These are phyloP conservation scores for Deilephila porcellus DNA, from an alignment of 2,888 invertebrate species.

Conservation along the genomic window DNA sequence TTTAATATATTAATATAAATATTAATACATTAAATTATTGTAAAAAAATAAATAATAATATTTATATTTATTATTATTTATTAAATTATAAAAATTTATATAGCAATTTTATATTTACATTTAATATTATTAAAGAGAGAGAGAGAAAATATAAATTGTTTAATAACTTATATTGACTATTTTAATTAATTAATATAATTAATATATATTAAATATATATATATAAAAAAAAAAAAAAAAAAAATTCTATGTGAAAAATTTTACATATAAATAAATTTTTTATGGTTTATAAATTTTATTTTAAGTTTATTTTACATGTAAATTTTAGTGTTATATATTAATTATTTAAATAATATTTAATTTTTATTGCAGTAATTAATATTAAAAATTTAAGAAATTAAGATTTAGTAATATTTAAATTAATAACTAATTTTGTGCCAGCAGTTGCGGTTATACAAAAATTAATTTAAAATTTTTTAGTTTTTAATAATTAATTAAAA, in stretches of 20 bases:
- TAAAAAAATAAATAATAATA: slow-evolving; percentile 34
- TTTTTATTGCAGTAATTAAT: slow-evolving; percentile 69
- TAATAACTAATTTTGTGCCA: slow-evolving; percentile 88
- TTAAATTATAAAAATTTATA: slow-evolving; percentile 30
- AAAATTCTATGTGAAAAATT: slow-evolving; percentile 60
- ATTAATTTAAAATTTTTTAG: slow-evolving; percentile 83
- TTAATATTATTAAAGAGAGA: slow-evolving; percentile 42
- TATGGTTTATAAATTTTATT: slow-evolving; percentile 80
- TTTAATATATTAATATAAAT: slow-evolving; percentile 40
- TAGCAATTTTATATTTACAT: slow-evolving; percentile 38
- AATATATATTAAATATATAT: slow-evolving; percentile 34
- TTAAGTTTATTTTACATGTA: slow-evolving; percentile 83
- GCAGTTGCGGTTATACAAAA: slow-evolving; percentile 89
- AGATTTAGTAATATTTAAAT: slow-evolving; percentile 85
- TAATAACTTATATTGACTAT: slow-evolving; percentile 33
- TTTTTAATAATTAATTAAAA: slow-evolving; percentile 61
- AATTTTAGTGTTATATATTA: slow-evolving; percentile 74
- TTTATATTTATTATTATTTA: slow-evolving; percentile 32
- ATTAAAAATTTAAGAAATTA: slow-evolving; percentile 86
- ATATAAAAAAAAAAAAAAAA: slow-evolving; percentile 62
- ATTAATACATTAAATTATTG: slow-evolving; percentile 31
- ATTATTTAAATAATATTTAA: slow-evolving; percentile 73
- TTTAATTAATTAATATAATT: slow-evolving; percentile 32
- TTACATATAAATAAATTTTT: slow-evolving; percentile 70
- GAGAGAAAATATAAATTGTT: slow-evolving; percentile 40